These are phyloP conservation scores for Eurytoma adleriae DNA, from an alignment of 2,888 invertebrate genomes.

Conservation along the genomic window DNA sequence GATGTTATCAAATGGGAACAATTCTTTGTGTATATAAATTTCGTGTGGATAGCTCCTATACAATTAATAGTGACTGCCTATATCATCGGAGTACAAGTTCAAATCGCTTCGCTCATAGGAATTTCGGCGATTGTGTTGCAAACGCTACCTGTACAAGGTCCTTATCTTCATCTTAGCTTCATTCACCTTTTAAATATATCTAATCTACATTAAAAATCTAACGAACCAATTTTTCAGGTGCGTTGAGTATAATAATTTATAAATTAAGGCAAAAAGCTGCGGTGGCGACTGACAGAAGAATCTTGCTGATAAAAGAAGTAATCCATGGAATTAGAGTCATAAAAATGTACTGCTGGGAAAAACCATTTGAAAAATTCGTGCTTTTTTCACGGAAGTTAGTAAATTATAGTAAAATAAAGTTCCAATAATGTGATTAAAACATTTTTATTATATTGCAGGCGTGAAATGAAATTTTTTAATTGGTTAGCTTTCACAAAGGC, in stretches of 20 bases:
- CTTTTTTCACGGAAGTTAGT: slow-evolving; percentile 81
- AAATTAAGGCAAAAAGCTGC: slow-evolving; percentile 60
- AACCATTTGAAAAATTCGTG: slow-evolving; percentile 84
- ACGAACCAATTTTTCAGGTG: too few species aligned
- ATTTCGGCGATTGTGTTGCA: slow-evolving; percentile 78
- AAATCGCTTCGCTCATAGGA: slow-evolving; percentile 79
- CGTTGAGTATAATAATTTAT: not conserved
- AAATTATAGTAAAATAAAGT: too few species aligned
- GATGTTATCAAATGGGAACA: slow-evolving; percentile 90
- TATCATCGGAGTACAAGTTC: slow-evolving; percentile 79
- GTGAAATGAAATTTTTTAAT: too few species aligned
- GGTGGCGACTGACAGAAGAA: slow-evolving; percentile 78
- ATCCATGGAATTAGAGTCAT: slow-evolving; percentile 88
- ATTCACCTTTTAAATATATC: too few species aligned
- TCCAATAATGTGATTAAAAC: too few species aligned
- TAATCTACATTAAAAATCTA: too few species aligned
- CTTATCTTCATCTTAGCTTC: slow-evolving; percentile 54
- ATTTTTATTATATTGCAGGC: too few species aligned
- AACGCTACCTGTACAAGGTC: slow-evolving; percentile 77
- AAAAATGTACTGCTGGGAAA: slow-evolving; percentile 93
- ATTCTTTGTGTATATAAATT: slow-evolving; percentile 83
- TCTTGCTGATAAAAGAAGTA: slow-evolving; percentile 88
- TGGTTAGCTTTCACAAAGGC: too few species aligned
- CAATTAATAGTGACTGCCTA: slow-evolving; percentile 81
- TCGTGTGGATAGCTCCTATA: slow-evolving; percentile 88